These are phyloP conservation scores for Drosophila ananassae DNA, from an alignment of 1,140 invertebrate species.

Conservation along the genomic window DNA sequence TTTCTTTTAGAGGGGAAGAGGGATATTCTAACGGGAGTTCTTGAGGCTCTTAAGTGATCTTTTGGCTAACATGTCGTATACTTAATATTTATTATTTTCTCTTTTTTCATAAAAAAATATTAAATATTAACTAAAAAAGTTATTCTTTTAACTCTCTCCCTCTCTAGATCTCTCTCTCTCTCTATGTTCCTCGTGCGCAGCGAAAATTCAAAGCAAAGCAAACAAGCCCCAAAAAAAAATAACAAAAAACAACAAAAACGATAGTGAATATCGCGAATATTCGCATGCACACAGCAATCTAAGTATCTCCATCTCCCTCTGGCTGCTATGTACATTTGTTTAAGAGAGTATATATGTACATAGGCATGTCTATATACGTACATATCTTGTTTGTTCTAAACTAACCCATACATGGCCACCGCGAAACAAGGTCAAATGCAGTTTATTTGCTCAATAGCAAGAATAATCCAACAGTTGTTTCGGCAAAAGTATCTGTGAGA, in stretches of 20 bases:
- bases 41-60: background rate
- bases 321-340: slow-evolving; percentile 10
- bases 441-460: slow-evolving; percentile 69
- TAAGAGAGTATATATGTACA: background rate
- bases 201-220: slow-evolving; percentile 73
- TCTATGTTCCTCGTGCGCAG: slow-evolving; percentile 21
- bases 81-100: background rate
- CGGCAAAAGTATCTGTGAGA: slow-evolving; percentile 18
- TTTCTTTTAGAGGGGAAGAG: background rate
- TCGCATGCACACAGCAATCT: slow-evolving; percentile 37
- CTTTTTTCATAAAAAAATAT: background rate
- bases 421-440: slow-evolving; percentile 83
- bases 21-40: slow-evolving; percentile 25
- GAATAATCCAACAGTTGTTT: slow-evolving; percentile 58
- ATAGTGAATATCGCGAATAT: slow-evolving; percentile 46
- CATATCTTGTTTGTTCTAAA: slow-evolving; percentile 80
- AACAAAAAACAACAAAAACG: slow-evolving; percentile 25
- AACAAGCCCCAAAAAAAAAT: slow-evolving; percentile 63
- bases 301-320: slow-evolving; percentile 8
- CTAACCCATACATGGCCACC: slow-evolving; percentile 55
- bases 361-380: background rate
- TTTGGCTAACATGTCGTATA: background rate
- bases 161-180: background rate
- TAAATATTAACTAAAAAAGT: background rate
- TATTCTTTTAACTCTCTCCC: slow-evolving; percentile 4